Base-by-base conservation (phyloP, 2,888 invertebrate species). In the Drosophila tanythrix region DNA sequence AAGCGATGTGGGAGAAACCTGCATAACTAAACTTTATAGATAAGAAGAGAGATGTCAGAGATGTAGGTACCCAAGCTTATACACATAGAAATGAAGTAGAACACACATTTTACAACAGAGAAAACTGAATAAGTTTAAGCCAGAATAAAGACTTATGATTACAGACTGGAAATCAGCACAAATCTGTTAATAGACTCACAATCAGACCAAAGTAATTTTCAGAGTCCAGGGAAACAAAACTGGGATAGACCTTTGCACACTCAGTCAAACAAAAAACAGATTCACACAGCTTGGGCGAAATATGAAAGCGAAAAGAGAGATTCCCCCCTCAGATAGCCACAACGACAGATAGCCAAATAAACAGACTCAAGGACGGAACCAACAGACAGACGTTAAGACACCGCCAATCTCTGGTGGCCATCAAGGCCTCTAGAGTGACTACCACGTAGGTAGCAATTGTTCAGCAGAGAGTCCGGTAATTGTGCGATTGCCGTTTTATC, bases 401-500 rank as follows among this genome's bases (percentile, higher is more conserved):
- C 36, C 7, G 18, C 3, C 55, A 55, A 40, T 40, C 40, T 40
- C 40, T 21, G 40, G 13, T 57, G 57, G 15, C 57, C 31, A n/a
- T 31, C 57, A 57, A 57, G 43, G 43, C 57, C 40, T 57, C 18
- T n/a, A 38, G 29, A 57, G 29, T 31, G 57, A 57, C 56, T 15
- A 43, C 56, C 21, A 43, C 21, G 46, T 29, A 31, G 29, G 40
- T n/a, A 40, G 38, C 40, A 57, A 40, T 57, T 40, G 57, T 40
- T 57, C 46, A 25, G 57, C 27, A 18, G n/a, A 18, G 55, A 36
- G 56, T 35, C 35, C n/a, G 57, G 61, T 61, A 64, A 61, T 61
- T 61, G 64, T 65, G 50, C 29, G 25, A 62, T 50, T 57, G 71
- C 58, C 35, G 40, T 48, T 50, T 35, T 53, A 53, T 77, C 53